phyloP scores from a whole-genome alignment of 2,113 vertebrate genomes.

The Balaenoptera acutorostrata region DNA sequence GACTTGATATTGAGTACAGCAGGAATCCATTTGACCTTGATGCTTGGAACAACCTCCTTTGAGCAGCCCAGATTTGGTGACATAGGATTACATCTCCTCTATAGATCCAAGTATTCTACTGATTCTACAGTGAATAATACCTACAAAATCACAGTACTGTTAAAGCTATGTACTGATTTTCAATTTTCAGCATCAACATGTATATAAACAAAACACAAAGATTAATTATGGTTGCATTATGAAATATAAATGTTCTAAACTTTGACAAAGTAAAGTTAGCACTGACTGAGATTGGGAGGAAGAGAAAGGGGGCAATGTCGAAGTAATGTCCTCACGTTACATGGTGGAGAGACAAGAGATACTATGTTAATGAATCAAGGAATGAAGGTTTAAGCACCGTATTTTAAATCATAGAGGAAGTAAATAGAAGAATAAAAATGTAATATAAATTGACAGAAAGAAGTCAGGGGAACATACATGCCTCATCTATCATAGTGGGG shows the following conservation, averaged over 20 bases:
- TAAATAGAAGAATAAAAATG: constrained; percentile 38
- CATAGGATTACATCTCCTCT: background rate
- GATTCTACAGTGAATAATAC: background rate
- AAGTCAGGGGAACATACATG: background rate
- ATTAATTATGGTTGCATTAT: background rate
- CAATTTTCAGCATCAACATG: background rate
- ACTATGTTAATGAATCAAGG: background rate
- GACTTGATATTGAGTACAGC: background rate
- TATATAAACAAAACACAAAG: background rate
- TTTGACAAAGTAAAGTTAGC: background rate
- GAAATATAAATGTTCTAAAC: background rate
- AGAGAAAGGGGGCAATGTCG: too few relatives aligned
- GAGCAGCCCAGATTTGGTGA: background rate
- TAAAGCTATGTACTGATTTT: background rate
- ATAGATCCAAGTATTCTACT: background rate
- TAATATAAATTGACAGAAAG: constrained; percentile 18
- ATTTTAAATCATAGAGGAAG: constrained; percentile 19
- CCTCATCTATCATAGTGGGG: background rate
- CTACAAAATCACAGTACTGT: background rate
- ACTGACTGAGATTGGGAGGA: background rate
- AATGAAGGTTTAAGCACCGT: background rate
- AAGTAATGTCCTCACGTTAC: background rate
- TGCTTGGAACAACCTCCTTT: background rate
- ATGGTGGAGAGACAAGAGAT: background rate
- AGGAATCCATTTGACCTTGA: background rate